Evolutionary conservation across 2,888 invertebrate genomes (phyloP).

Genomic region (Ormyrus nitidulus): DNA sequence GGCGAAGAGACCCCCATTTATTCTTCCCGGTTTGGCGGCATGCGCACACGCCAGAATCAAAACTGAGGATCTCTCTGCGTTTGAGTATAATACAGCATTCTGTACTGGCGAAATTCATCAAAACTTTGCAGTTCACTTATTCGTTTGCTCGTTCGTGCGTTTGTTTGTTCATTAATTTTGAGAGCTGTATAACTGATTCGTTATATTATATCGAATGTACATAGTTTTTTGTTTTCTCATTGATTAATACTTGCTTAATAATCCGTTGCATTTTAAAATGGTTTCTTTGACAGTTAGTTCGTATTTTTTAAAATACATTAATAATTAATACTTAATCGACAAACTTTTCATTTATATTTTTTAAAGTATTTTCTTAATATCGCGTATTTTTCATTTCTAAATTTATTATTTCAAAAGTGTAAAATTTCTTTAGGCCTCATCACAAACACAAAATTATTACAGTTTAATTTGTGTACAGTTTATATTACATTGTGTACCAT

Average conservation of each 20-base stretch:
- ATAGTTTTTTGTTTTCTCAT: neutral
- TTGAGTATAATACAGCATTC: constrained; percentile 69
- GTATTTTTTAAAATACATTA: too few relatives aligned
- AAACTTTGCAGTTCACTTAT: constrained; percentile 42
- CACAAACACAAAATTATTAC: constrained; percentile 33
- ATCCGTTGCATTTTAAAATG: neutral
- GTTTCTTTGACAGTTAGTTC: too few relatives aligned
- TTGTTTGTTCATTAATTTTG: constrained; percentile 26
- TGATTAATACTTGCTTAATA: neutral
- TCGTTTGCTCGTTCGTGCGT: constrained; percentile 47
- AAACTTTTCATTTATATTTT: neutral
- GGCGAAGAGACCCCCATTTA: constrained; percentile 58
- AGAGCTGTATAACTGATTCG: constrained; percentile 18
- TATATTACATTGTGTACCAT: constrained; percentile 40
- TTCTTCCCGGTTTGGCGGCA: constrained; percentile 59
- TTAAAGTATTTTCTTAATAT: neutral
- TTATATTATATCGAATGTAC: constrained; percentile 4
- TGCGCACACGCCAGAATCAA: constrained; percentile 71
- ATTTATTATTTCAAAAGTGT: too few relatives aligned
- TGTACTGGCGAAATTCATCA: constrained; percentile 36
- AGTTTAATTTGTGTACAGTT: constrained; percentile 4
- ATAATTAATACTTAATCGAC: too few relatives aligned
- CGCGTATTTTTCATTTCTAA: neutral
- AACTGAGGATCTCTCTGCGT: constrained; percentile 65
- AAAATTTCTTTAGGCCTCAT: constrained; percentile 11